Conservation (phyloP, 2,113 vertebrate genomes). For the Oreamnos americanus region DNA sequence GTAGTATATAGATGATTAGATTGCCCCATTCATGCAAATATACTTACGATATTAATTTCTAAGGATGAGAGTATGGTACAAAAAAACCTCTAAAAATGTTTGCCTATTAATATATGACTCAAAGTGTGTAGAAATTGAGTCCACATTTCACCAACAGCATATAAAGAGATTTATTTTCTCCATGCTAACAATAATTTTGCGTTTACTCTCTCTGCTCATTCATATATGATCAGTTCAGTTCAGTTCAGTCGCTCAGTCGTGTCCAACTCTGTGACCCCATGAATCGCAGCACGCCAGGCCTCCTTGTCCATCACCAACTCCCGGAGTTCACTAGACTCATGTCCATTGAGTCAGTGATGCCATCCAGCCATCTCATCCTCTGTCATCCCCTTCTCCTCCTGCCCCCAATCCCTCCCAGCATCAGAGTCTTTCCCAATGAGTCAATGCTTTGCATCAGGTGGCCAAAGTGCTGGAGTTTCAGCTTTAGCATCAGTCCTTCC, state of each 20-base stretch:
- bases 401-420: too few relatives aligned
- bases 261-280: too few relatives aligned
- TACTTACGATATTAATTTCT: not conserved
- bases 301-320: too few relatives aligned
- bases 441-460: fast-evolving
- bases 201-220: not conserved
- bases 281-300: too few relatives aligned
- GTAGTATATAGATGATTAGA: not conserved
- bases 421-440: too few relatives aligned
- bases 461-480: too few relatives aligned
- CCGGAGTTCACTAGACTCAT: fast-evolving
- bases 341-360: fast-evolving
- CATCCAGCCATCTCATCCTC: too few relatives aligned
- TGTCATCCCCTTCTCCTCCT: too few relatives aligned
- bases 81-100: not conserved
- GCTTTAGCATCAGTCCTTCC: too few relatives aligned
- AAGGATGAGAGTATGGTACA: not conserved
- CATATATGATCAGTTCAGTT: not conserved
- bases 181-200: not conserved
- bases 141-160: not conserved
- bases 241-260: too few relatives aligned
- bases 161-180: not conserved
- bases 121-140: not conserved
- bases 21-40: not conserved
- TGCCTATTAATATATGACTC: not conserved